Conservation (phyloP, 1,140 invertebrate genomes). For the Drosophila persimilis region DNA sequence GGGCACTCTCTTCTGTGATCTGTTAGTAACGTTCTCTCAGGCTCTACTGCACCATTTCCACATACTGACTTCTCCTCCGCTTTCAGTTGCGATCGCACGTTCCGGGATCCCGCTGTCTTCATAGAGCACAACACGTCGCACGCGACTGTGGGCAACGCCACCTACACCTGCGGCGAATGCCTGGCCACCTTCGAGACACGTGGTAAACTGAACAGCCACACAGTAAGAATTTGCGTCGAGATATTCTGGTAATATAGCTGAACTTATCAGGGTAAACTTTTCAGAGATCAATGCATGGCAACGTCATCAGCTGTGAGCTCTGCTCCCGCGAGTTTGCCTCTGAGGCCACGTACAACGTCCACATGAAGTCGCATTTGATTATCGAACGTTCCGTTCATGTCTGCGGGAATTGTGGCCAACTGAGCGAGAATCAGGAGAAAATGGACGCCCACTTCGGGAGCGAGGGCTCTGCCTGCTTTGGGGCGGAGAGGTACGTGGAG, state of each 20-base stretch:
- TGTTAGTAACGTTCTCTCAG: slow-evolving; percentile 32
- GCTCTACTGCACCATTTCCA: not conserved
- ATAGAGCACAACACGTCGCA: slow-evolving; percentile 64
- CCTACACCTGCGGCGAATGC: slow-evolving; percentile 57
- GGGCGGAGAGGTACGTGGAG: slow-evolving; percentile 39
- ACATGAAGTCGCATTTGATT: slow-evolving; percentile 71
- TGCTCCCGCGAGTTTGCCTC: slow-evolving; percentile 62
- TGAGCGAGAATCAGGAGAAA: slow-evolving; percentile 41
- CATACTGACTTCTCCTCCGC: not conserved
- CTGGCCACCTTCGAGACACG: slow-evolving; percentile 57
- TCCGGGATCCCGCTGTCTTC: slow-evolving; percentile 53
- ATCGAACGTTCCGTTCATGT: slow-evolving; percentile 52
- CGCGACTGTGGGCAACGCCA: slow-evolving; percentile 50
- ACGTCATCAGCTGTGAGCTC: slow-evolving; percentile 61
- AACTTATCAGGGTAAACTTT: not conserved
- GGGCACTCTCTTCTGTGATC: slow-evolving; percentile 61
- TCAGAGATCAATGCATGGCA: slow-evolving; percentile 52
- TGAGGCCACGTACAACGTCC: slow-evolving; percentile 52
- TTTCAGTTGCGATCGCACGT: slow-evolving; percentile 72
- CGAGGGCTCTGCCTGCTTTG: slow-evolving; percentile 34
- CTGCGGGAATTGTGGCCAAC: slow-evolving; percentile 62
- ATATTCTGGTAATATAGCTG: not conserved
- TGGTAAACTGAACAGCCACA: slow-evolving; percentile 51
- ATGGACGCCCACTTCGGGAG: slow-evolving; percentile 35
- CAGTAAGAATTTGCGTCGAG: slow-evolving; percentile 39